Evolutionary conservation across 2,888 invertebrate species (phyloP), one percentile per base, ranked within the genome.

Genomic region (Celastrina argiolus): DNA sequence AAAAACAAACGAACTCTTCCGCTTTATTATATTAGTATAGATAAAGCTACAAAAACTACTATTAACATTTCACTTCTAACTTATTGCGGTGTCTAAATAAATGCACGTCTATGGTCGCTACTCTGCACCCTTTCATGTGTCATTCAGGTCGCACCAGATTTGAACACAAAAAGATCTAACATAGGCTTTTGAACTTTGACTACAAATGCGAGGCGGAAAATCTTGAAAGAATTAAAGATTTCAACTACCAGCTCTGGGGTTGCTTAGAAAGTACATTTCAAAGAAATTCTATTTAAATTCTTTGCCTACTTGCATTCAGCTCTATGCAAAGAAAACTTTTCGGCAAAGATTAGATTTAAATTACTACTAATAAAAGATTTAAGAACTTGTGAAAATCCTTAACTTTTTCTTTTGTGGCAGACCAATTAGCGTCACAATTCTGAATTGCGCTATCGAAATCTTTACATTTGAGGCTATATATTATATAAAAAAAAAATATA

Each of bases 171-270:
- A 51, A 26, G 51, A 51, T 51, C 51, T 51, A 51, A 51, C 22
- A 51, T 51, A 51, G 22, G 51, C 51, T 51, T 51, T 51, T 51
- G 22, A 51, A 51, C 51, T 51, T 22, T 18, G 45, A 8, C 45
- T 45, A 18, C 51, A 26, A 51, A 51, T 51, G 22, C 26, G 22
- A 51, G 51, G 22, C 6, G 51, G 51, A 26, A 66, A 58, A 67
- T 67, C 64, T 45, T 64, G 45, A 67, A 58, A 64, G 63, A 66
- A 63, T 63, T 61, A 28, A 45, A 63, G 63, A 66, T 58, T 41
- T 65, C 58, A 45, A 61, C 63, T 34, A 26, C 63, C 63, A 63
- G 34, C 51, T 28, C 41, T 18, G 16, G 16, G 66, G 56, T 66
- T 56, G 56, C 51, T 26, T 51, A 51, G 45, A 26, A 51, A 45